Evolutionary conservation across 1,140 invertebrate species (phyloP).

Genomic region (Pachyrhynchus sulphureomaculatus): DNA sequence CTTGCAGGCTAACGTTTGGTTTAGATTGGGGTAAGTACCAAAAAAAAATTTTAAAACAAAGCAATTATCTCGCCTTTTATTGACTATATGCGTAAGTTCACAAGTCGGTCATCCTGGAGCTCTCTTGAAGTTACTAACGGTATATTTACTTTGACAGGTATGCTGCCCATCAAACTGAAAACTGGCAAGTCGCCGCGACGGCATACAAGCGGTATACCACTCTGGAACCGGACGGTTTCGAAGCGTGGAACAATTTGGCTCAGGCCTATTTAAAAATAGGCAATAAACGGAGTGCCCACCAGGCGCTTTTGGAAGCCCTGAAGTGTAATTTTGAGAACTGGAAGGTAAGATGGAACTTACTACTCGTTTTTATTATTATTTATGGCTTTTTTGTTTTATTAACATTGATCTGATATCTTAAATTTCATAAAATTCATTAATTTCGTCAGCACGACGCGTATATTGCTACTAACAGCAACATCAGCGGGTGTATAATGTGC

Average conservation of each 20-base stretch:
- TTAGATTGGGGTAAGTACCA: conserved; percentile 66
- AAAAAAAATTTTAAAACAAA: not conserved
- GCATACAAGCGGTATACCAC: conserved; percentile 85
- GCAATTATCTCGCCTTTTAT: not conserved
- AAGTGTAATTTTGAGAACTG: conserved; percentile 94
- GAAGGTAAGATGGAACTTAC: conserved; percentile 56
- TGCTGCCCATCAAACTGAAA: conserved; percentile 74
- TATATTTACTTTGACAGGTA: too few species aligned
- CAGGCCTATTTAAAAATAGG: conserved; percentile 87
- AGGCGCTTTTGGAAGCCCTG: conserved; percentile 82
- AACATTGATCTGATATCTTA: too few species aligned
- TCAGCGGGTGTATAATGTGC: too few species aligned
- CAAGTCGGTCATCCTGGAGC: not conserved
- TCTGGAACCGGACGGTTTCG: conserved; percentile 86
- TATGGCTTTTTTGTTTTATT: too few species aligned
- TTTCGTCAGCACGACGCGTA: too few species aligned
- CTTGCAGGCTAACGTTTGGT: conserved; percentile 81
- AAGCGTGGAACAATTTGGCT: conserved; percentile 97
- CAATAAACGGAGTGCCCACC: conserved; percentile 82
- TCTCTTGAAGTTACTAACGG: too few species aligned
- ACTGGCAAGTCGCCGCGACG: conserved; percentile 80
- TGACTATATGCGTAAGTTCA: too few species aligned
- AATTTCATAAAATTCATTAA: too few species aligned
- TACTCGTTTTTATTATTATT: too few species aligned
- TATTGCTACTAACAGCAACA: too few species aligned